phyloP scores from a whole-genome alignment of 2,797 vertebrate species.

The Macroramphosus scolopax region DNA sequence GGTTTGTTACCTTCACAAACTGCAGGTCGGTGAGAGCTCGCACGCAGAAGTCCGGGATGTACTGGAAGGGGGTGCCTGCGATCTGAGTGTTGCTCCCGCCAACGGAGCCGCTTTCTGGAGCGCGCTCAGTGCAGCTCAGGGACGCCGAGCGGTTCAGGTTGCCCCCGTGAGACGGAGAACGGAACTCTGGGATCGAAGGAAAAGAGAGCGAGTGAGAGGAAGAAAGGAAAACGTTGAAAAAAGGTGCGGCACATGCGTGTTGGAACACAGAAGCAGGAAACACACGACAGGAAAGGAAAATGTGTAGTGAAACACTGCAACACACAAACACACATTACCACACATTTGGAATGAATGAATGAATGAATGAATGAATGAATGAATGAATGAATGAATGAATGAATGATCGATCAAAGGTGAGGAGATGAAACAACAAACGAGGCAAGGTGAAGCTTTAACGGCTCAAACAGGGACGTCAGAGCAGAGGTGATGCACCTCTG shows the following conservation, averaged over 20 bases:
- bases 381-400: not conserved
- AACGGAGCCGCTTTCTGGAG: constrained; percentile 68
- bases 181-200: constrained; percentile 79
- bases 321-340: constrained; percentile 20
- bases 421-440: constrained; percentile 37
- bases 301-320: not conserved
- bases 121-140: constrained; percentile 84
- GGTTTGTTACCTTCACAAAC: constrained; percentile 89
- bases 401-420: not conserved
- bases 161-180: constrained; percentile 84
- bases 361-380: too few species aligned
- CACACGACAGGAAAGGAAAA: too few species aligned
- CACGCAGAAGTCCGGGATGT: constrained; percentile 91
- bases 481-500: constrained; percentile 16
- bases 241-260: not conserved
- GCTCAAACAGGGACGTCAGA: not conserved
- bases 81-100: constrained; percentile 84
- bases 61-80: constrained; percentile 75
- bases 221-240: not conserved
- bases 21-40: constrained; percentile 89
- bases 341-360: not conserved
- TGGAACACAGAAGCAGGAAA: not conserved
- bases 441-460: constrained; percentile 16
- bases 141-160: constrained; percentile 90
- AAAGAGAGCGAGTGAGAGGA: constrained; percentile 10